Percentiles rank a stretch among this genome's conserved stretches.
phyloP scores from a whole-genome alignment of 1,140 invertebrate species.

The Atopsyche davidsoni region DNA sequence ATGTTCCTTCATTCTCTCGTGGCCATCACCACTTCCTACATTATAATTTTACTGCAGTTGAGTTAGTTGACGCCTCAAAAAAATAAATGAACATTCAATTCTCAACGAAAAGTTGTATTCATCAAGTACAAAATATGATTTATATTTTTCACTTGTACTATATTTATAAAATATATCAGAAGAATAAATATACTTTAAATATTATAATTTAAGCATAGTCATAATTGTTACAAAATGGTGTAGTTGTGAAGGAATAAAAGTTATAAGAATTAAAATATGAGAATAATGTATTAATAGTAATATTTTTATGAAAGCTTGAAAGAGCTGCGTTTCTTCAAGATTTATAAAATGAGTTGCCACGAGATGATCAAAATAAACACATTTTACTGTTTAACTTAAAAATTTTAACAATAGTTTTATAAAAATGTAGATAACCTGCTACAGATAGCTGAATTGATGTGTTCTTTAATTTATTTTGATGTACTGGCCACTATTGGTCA shows the following conservation, averaged over 20 bases:
- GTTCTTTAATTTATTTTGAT: slow-evolving; percentile 2
- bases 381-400: too few relatives aligned
- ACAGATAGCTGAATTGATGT: too few relatives aligned
- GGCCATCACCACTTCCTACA: not conserved
- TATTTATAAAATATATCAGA: not conserved
- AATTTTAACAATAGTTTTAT: too few relatives aligned
- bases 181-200: not conserved
- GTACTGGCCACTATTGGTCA: slow-evolving; percentile 1
- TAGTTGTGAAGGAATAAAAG: not conserved
- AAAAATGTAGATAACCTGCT: too few relatives aligned
- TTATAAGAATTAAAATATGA: not conserved
- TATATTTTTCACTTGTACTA: not conserved
- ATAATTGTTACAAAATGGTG: not conserved
- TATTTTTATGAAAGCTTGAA: not conserved
- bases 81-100: too few relatives aligned
- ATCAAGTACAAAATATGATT: not conserved
- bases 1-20: not conserved
- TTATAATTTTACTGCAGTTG: not conserved
- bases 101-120: too few relatives aligned
- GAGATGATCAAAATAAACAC: too few relatives aligned
- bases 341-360: too few relatives aligned
- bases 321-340: too few relatives aligned
- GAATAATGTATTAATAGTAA: not conserved
- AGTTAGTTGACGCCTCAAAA: too few relatives aligned
- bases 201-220: not conserved